These are phyloP conservation scores for Gopherus flavomarginatus DNA, from an alignment of 2,113 vertebrate genomes.

Conservation along the genomic window DNA sequence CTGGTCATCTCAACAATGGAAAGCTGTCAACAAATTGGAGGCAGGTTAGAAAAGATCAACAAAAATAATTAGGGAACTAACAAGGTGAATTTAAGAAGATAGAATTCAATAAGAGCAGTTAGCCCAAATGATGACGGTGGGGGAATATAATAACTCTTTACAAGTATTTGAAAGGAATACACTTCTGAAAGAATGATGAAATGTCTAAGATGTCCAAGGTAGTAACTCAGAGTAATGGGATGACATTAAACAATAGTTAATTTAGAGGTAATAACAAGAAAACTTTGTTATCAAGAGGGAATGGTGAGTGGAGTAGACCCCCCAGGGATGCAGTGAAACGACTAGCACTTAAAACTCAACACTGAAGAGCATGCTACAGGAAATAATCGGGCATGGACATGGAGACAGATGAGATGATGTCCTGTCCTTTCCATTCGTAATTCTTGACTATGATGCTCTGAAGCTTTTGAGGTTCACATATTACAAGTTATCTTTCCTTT, in stretches of 20 bases:
- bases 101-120: background rate
- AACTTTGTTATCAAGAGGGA: background rate
- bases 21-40: background rate
- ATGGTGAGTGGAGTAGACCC: background rate
- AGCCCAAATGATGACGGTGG: background rate
- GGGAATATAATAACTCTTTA: background rate
- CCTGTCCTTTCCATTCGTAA: rapidly evolving
- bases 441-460: background rate
- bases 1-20: rapidly evolving
- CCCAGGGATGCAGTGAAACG: background rate
- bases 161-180: background rate
- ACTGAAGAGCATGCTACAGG: background rate
- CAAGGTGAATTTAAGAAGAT: background rate
- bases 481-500: rapidly evolving
- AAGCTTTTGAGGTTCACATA: background rate
- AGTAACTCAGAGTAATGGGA: background rate
- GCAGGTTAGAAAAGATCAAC: background rate
- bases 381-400: background rate
- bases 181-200: background rate
- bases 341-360: background rate
- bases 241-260: background rate
- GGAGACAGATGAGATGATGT: background rate
- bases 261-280: background rate
- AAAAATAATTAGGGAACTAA: background rate
- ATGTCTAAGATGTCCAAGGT: background rate